Percentiles rank a stretch among this genome's conserved stretches.
phyloP scores from a whole-genome alignment of 2,113 vertebrate species.

The Zosterops pallidus region DNA sequence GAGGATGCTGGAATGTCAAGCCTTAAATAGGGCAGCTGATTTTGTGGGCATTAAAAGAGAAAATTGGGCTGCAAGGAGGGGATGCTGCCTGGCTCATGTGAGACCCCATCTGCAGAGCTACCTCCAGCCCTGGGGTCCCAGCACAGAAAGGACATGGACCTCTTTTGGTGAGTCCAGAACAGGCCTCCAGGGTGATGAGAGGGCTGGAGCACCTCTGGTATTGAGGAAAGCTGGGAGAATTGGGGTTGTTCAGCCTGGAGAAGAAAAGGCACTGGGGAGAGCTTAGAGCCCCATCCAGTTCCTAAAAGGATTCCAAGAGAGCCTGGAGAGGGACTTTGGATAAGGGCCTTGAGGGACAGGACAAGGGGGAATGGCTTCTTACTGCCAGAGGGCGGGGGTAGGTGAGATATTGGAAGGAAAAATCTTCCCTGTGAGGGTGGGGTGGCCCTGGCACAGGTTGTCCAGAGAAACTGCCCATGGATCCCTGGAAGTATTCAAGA shows the following conservation, averaged over 20 bases:
- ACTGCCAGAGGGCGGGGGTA: neutral
- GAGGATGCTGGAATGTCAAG: neutral
- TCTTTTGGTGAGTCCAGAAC: neutral
- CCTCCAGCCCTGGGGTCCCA: neutral
- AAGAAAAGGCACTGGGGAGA: neutral
- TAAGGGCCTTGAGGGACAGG: neutral
- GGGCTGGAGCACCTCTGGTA: neutral
- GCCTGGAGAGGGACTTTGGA: neutral
- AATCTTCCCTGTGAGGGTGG: neutral
- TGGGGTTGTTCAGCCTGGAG: neutral
- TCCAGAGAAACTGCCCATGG: neutral
- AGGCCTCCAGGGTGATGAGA: neutral
- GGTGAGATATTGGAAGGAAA: neutral
- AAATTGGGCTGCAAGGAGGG: neutral
- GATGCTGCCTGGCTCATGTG: rapidly evolving
- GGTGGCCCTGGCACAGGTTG: neutral
- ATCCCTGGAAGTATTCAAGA: neutral
- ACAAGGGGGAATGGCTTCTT: neutral
- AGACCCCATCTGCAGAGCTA: neutral
- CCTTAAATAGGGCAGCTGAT: neutral
- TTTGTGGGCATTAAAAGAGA: neutral
- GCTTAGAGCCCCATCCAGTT: neutral
- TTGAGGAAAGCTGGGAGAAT: neutral
- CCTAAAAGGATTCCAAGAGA: neutral
- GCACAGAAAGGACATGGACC: neutral